A percentile compares a stretch with the other conserved stretches of the same genome.
Conservation (phyloP, 2,797 vertebrate genomes). For the Podarcis lilfordi region DNA sequence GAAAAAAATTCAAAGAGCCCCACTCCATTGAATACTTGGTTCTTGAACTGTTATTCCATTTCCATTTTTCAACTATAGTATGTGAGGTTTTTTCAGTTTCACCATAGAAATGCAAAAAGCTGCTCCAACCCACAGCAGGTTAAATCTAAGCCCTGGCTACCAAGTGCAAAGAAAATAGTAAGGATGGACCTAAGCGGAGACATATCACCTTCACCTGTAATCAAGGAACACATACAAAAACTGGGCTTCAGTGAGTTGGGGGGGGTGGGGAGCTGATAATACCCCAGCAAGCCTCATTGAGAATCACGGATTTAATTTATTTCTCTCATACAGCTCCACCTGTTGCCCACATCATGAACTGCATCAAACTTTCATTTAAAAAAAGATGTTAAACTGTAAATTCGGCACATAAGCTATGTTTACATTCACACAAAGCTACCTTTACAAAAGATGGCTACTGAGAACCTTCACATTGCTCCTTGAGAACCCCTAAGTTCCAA, state of each 20-base stretch:
- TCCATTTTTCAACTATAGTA: background rate
- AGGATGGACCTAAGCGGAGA: background rate
- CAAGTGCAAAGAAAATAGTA: background rate
- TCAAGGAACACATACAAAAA: background rate
- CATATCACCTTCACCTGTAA: background rate
- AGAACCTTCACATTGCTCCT: background rate
- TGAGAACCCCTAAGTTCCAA: background rate
- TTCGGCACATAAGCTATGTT: background rate
- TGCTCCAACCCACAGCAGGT: background rate
- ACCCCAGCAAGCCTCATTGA: background rate
- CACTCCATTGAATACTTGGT: background rate
- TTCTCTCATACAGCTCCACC: conserved; percentile 66
- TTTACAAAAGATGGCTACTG: fast-evolving
- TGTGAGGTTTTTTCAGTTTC: background rate
- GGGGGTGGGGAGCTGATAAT: background rate
- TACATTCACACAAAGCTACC: background rate
- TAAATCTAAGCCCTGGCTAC: background rate
- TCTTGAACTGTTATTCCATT: background rate
- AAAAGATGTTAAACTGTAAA: background rate
- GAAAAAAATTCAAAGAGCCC: background rate
- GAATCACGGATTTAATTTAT: background rate
- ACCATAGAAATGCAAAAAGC: background rate
- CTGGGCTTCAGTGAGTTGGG: background rate
- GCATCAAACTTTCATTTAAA: background rate
- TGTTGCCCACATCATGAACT: conserved; percentile 52